Base-by-base conservation (phyloP, 2,888 invertebrate genomes). In the Phytoseiulus persimilis region DNA sequence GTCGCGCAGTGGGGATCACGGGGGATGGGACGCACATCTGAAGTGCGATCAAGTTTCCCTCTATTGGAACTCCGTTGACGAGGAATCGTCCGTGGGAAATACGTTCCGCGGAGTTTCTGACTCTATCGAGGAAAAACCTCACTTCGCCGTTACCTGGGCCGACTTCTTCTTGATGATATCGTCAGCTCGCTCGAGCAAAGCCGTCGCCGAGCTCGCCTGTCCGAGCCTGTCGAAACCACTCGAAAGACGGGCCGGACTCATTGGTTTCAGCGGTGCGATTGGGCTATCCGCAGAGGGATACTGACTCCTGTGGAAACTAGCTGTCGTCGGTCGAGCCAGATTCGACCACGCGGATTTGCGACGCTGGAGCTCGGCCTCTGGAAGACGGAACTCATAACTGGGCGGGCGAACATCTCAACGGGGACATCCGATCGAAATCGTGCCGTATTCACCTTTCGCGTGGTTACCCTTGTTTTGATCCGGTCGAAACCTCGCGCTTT, bases 331-430 rank as follows among this genome's bases (percentile, higher is more conserved):
- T 32, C 45, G 28, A 0, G 32, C 9, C 33, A 87, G 14, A 45
- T 87, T 33, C 14, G 87, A 87, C 87, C 87, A 87, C 32, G 87
- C 87, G 28, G 87, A 87, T 23, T 87, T 87, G 28, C 87, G 87
- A n/a, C 87, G 87, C 14, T 32, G 32, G 11, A 87, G 33, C 18
- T 87, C 87, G 45, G 14, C 33, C 11, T 87, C 87, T 65, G 65
- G 18, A 65, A 39, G 39, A 39, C 3, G 9, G 9, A 39, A 3
- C 39, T 39, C 39, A 9, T n/a, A n/a, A n/a, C n/a, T n/a, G n/a
- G n/a, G n/a, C n/a, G n/a, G n/a, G n/a, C n/a, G n/a, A n/a, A n/a
- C n/a, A n/a, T n/a, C n/a, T n/a, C n/a, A n/a, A n/a, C n/a, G n/a
- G n/a, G n/a, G n/a, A n/a, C n/a, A n/a, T n/a, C n/a, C n/a, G n/a